Conservation (phyloP, 2,888 invertebrate species). For the Aethes cnicana region DNA sequence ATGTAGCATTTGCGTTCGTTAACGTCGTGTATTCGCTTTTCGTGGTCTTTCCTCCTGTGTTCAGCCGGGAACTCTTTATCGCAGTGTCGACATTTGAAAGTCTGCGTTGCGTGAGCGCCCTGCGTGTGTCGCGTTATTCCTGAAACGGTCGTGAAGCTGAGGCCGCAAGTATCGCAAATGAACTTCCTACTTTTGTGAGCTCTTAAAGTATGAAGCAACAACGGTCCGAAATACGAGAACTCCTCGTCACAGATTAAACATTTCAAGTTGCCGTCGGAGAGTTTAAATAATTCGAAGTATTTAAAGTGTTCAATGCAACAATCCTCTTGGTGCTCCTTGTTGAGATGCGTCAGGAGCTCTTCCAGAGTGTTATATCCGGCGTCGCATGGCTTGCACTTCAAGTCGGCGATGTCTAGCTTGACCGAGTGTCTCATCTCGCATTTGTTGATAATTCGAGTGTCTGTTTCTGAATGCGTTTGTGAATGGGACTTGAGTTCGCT, state of each 20-base stretch:
- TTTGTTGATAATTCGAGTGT: not conserved
- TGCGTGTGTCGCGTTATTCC: slow-evolving; percentile 4
- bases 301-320: slow-evolving; percentile 1
- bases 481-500: slow-evolving; percentile 6
- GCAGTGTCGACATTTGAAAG: slow-evolving; percentile 16
- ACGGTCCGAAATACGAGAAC: slow-evolving; percentile 19
- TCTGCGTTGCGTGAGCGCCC: slow-evolving; percentile 16
- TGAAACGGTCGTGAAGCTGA: slow-evolving; percentile 1
- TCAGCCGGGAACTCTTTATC: slow-evolving; percentile 5
- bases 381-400: slow-evolving; percentile 14
- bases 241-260: slow-evolving; percentile 24
- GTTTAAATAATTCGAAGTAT: slow-evolving; percentile 22
- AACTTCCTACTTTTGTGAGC: slow-evolving; percentile 14
- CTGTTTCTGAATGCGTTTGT: not conserved
- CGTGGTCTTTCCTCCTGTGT: slow-evolving; percentile 21
- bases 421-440: not conserved
- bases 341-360: slow-evolving; percentile 7
- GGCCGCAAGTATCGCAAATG: slow-evolving; percentile 17
- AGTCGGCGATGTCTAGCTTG: slow-evolving; percentile 10
- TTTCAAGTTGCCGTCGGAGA: slow-evolving; percentile 18
- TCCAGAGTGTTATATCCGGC: not conserved
- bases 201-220: slow-evolving; percentile 29
- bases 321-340: not conserved
- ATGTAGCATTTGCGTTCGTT: slow-evolving; percentile 23
- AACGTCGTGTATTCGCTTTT: slow-evolving; percentile 19